These are phyloP conservation scores for Capra hircus DNA, from an alignment of 2,113 vertebrate species.

Conservation along the genomic window DNA sequence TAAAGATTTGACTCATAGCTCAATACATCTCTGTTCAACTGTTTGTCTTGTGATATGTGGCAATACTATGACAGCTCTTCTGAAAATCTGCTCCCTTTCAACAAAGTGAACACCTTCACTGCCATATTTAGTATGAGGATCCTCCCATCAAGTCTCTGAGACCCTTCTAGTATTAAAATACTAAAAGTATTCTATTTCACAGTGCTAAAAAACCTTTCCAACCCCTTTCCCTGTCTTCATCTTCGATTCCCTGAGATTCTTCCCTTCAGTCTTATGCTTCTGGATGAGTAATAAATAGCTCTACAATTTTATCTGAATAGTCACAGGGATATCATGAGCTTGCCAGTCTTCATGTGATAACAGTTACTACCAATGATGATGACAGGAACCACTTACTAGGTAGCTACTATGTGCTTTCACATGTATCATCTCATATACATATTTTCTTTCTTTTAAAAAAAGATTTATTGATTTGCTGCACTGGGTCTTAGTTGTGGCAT, in stretches of 20 bases:
- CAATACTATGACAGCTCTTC: background rate
- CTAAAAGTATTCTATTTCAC: background rate
- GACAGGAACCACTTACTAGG: background rate
- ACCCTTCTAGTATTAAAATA: background rate
- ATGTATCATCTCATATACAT: background rate
- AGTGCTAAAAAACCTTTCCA: background rate
- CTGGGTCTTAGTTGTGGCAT: background rate
- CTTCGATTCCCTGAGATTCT: background rate
- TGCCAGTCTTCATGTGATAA: background rate
- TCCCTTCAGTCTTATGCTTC: background rate
- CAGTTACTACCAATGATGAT: background rate
- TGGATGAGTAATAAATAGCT: background rate
- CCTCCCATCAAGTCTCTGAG: background rate
- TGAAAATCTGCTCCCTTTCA: background rate
- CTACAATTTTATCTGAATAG: background rate
- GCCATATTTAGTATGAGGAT: background rate
- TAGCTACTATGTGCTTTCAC: background rate
- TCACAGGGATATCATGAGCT: background rate
- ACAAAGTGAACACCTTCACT: background rate
- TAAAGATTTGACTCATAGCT: background rate
- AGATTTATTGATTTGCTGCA: background rate
- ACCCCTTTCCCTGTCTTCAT: background rate
- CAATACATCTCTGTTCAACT: background rate
- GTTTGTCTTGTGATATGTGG: background rate
- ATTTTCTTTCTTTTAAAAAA: background rate